These are phyloP conservation scores for Enteromius anoplus DNA, from an alignment of 2,797 vertebrate genomes.

Conservation along the genomic window DNA sequence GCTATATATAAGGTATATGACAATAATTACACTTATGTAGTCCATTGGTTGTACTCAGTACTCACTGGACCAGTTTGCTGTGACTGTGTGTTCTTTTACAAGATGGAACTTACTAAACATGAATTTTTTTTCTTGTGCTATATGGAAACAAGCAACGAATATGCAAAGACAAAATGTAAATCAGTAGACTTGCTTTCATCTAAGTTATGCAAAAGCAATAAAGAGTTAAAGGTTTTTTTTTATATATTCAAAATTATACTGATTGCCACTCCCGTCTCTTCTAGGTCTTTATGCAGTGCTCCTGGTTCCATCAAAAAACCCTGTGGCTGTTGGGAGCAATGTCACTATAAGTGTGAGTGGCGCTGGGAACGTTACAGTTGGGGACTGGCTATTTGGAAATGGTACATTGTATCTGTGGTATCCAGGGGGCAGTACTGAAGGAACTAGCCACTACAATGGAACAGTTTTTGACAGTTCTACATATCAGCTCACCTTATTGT, in stretches of 20 bases:
- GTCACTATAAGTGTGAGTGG: constrained; percentile 64
- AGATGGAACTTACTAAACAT: background rate
- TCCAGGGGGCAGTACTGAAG: accelerated
- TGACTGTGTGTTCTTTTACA: background rate
- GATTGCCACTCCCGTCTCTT: background rate
- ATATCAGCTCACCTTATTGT: constrained; percentile 58
- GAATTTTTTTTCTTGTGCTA: background rate
- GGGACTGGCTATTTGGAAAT: constrained; percentile 60
- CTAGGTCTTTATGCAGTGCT: constrained; percentile 37
- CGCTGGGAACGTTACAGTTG: accelerated
- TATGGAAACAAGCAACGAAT: constrained; percentile 21
- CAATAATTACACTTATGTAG: background rate
- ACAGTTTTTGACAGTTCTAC: background rate
- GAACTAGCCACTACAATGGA: accelerated
- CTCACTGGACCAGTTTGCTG: background rate
- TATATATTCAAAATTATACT: constrained; percentile 1
- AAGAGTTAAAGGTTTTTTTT: background rate
- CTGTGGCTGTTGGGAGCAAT: constrained; percentile 62
- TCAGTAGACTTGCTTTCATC: background rate
- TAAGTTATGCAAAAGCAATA: background rate
- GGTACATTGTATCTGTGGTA: constrained; percentile 35
- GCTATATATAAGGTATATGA: background rate
- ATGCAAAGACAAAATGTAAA: constrained; percentile 32
- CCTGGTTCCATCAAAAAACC: constrained; percentile 64
- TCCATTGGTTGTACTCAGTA: background rate